These are phyloP conservation scores for Drosophila athabasca DNA, from an alignment of 1,140 invertebrate species.

Conservation along the genomic window DNA sequence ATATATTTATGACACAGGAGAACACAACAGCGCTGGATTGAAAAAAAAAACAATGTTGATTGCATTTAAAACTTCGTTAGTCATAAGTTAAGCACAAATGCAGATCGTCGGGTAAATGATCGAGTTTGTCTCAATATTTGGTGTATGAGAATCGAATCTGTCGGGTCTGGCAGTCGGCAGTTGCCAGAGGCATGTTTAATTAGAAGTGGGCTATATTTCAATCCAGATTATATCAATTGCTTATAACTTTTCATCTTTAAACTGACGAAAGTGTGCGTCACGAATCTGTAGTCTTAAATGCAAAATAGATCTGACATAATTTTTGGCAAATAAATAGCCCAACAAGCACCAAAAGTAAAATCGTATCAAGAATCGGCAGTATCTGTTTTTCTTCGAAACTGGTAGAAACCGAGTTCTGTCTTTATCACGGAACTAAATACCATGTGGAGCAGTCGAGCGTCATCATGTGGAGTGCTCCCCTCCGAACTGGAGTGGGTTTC, in stretches of 20 bases:
- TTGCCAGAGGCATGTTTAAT: constrained; percentile 10
- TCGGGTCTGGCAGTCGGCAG: not conserved
- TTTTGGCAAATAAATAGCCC: constrained; percentile 51
- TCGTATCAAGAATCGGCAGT: constrained; percentile 23
- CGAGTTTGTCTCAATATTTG: constrained; percentile 1
- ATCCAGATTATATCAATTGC: constrained; percentile 39
- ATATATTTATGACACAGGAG: too few relatives aligned
- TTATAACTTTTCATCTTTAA: constrained; percentile 27
- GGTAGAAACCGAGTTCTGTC: constrained; percentile 63
- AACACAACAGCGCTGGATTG: too few relatives aligned
- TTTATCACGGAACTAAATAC: constrained; percentile 72
- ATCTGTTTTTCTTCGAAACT: constrained; percentile 39
- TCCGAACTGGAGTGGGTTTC: constrained; percentile 52
- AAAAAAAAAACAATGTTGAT: too few relatives aligned
- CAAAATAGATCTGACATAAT: constrained; percentile 70
- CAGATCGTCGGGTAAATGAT: constrained; percentile 32
- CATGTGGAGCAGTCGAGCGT: constrained; percentile 48
- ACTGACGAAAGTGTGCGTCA: constrained; percentile 40
- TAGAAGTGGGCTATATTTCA: constrained; percentile 14
- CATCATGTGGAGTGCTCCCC: constrained; percentile 48
- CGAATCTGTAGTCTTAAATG: constrained; percentile 3
- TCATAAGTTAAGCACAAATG: too few relatives aligned
- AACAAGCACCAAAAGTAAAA: constrained; percentile 53
- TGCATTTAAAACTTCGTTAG: too few relatives aligned
- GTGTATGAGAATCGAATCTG: not conserved